Percentiles rank a stretch among this genome's conserved stretches.
These are phyloP conservation scores for Aphelinus certus DNA, from an alignment of 1,140 invertebrate genomes.

Conservation along the genomic window DNA sequence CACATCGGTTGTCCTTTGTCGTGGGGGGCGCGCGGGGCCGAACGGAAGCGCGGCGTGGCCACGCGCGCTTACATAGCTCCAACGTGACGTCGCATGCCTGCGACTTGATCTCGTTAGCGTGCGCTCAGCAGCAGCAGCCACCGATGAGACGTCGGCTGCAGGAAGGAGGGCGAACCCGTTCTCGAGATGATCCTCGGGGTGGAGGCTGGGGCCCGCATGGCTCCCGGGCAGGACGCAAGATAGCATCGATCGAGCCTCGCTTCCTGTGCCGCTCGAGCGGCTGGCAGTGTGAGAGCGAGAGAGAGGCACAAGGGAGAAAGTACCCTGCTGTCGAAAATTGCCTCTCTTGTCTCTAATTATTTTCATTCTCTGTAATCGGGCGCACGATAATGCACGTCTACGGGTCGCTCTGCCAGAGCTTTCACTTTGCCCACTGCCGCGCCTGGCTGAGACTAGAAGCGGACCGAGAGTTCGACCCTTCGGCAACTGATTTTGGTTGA, in stretches of 20 bases:
- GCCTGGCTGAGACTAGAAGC: too few relatives aligned
- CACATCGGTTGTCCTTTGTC: too few relatives aligned
- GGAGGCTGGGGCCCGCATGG: conserved; percentile 21
- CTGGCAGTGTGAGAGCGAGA: conserved; percentile 11
- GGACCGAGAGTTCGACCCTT: too few relatives aligned
- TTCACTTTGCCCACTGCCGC: too few relatives aligned
- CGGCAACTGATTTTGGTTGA: too few relatives aligned
- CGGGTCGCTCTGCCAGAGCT: neutral
- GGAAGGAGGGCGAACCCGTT: conserved; percentile 46
- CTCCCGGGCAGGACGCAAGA: conserved; percentile 36
- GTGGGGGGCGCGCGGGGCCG: too few relatives aligned
- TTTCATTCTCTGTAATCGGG: conserved; percentile 41
- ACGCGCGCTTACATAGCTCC: too few relatives aligned
- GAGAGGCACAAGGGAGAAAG: conserved; percentile 13
- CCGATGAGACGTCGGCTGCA: conserved; percentile 52
- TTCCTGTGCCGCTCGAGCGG: too few relatives aligned
- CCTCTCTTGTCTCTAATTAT: conserved; percentile 41
- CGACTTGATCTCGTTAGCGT: too few relatives aligned
- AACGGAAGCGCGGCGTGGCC: too few relatives aligned
- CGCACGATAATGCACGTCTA: conserved; percentile 28
- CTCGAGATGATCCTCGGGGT: conserved; percentile 32
- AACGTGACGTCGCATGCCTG: too few relatives aligned
- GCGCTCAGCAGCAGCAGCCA: too few relatives aligned
- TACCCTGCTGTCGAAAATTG: conserved; percentile 35
- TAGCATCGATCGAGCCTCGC: conserved; percentile 35